Evolutionary conservation across 2,888 invertebrate genomes (phyloP), one percentile per base, ranked within the genome.

Genomic region (Trachelus tabidus): DNA sequence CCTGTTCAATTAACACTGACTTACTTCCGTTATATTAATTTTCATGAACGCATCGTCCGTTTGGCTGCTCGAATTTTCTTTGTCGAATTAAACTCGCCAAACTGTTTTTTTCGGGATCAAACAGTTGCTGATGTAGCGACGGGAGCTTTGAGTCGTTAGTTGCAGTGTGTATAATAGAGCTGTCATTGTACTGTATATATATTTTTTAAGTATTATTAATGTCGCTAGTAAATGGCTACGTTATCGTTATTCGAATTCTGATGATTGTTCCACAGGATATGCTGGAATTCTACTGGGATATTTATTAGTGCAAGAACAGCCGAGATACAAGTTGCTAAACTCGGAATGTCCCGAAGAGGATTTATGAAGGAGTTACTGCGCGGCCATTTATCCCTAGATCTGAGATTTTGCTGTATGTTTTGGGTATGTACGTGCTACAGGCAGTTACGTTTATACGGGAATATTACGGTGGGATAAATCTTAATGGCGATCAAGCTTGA

Each of bases 311-410:
- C 15, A 40, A 40, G 40, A 40, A 40, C 15, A 40, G 40, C 40
- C 40, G 40, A 40, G 40, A 71, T 78, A 78, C 78, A 76, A 78
- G 78, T 78, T 75, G 73, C 78, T 78, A 76, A 78, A 75, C 78
- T 73, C 73, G 75, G 4, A 71, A 73, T 76, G 56, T 76, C 78
- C 69, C 69, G 15, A 33, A 40, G 56, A 68, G 76, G 78, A 75
- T 73, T 78, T 78, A 78, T 40, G 76, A 78, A 71, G 73, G 76
- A 78, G 75, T 78, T 78, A 76, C 76, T 34, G 68, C 69, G 75
- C 71, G 69, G 37, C 69, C 69, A 34, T 30, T 34, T 73, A 73
- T 73, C 73, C 73, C 73, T n/a, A 15, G 33, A 71, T 71, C 71
- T 35, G 34, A 35, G 34, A 73, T 73, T 73, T 73, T n/a, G 73